These are phyloP conservation scores for Chaetorhynchus papuensis DNA, from an alignment of 2,113 vertebrate species.

Conservation along the genomic window DNA sequence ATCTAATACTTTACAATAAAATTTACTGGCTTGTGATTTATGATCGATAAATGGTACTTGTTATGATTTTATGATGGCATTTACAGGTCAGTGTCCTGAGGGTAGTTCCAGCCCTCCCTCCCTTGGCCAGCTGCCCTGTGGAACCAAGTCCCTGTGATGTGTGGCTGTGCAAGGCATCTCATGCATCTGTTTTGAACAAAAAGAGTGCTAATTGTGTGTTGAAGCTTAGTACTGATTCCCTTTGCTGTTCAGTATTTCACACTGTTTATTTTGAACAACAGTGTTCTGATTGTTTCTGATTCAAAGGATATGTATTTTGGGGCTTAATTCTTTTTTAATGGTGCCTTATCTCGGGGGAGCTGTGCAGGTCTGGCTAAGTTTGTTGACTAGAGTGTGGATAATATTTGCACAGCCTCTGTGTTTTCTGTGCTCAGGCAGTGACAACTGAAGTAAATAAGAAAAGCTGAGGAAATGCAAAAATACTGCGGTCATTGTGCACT, in stretches of 20 bases:
- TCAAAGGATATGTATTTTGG: neutral
- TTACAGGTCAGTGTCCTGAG: neutral
- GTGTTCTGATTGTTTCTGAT: neutral
- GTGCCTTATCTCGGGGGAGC: neutral
- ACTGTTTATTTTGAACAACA: neutral
- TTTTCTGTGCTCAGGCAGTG: neutral
- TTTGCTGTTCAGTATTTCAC: neutral
- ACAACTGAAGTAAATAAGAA: neutral
- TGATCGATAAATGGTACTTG: neutral
- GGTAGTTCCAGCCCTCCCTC: neutral
- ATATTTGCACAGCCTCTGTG: neutral
- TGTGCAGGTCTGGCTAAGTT: neutral
- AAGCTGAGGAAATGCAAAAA: neutral
- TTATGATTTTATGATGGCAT: neutral
- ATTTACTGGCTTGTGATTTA: neutral
- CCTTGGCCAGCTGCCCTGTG: fast-evolving
- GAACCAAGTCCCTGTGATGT: neutral
- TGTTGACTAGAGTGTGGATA: neutral
- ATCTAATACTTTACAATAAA: neutral
- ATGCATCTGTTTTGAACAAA: neutral
- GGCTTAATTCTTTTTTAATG: neutral
- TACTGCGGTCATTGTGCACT: neutral
- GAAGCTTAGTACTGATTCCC: neutral
- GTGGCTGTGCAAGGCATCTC: fast-evolving
- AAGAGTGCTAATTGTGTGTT: neutral